Base-by-base conservation (phyloP, 2,888 invertebrate genomes). In the Apamea monoglypha region DNA sequence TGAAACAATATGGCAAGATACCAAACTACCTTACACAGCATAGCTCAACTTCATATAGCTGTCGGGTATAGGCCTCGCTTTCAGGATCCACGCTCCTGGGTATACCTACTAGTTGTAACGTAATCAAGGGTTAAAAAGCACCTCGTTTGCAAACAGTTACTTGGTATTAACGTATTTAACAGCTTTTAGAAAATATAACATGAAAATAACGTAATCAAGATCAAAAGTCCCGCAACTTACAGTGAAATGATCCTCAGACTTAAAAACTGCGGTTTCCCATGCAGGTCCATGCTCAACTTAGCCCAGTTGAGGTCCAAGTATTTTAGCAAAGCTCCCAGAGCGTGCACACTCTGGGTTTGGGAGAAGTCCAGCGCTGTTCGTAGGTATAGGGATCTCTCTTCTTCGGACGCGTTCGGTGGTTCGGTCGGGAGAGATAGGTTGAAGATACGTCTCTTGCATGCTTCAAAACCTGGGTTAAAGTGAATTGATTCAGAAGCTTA, bases 281-380 rank as follows among this genome's bases (percentile, higher is more conserved):
- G 91, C 92, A 96, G 92, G 94, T 97, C 96, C 91, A 97, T 94
- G 88, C 94, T 94, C 66, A 97, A 83, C 21, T 95, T 94, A 29
- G 96, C 95, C 97, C 98, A 98, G 91, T 97, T 97, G 74, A 97
- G 97, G 86, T 98, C 98, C 59, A 98, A 91, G 92, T 98, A 98
- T 89, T 98, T 97, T 36, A 98, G 94, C 64, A 98, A 94, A 0
- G 98, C 97, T 8, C 98, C 98, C 6, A 98, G 92, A 0, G 98
- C 98, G 90, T 98, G 97, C 7, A 98, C 96, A 81, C 97, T 97
- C 74, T 97, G 96, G 12, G 96, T 97, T 83, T 97, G 97, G 66
- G 97, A 96, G 91, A 98, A 97, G 93, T 98, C 97, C 1, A 98
- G 91, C 1, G 97, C 93, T 0, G 98, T 97, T 76, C 97, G 96